Evolutionary conservation across 2,888 invertebrate species (phyloP).

Genomic region (Agriopis aurantiaria): DNA sequence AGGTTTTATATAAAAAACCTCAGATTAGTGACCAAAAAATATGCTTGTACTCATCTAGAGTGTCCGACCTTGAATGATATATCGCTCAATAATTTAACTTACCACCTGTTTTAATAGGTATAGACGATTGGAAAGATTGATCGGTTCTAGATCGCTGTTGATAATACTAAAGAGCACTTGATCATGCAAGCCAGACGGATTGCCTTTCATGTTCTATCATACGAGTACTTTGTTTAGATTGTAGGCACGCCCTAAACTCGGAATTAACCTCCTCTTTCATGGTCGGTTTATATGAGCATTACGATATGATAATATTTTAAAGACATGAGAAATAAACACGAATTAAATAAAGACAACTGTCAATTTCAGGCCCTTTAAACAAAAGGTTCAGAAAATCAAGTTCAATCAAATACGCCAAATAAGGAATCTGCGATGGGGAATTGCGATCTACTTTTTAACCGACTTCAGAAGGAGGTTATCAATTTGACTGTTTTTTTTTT

Average conservation of each 20-base stretch:
- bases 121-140: conserved; percentile 25
- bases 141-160: conserved; percentile 23
- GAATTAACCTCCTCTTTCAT: not conserved
- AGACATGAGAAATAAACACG: too few species aligned
- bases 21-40: not conserved
- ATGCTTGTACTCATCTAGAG: conserved; percentile 23
- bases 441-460: too few species aligned
- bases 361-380: too few species aligned
- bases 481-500: too few species aligned
- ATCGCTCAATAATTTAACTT: conserved; percentile 17
- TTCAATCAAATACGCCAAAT: too few species aligned
- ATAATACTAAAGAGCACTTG: conserved; percentile 26
- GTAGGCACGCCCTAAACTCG: not conserved
- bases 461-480: too few species aligned
- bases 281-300: not conserved
- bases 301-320: too few species aligned
- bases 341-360: too few species aligned
- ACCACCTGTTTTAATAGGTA: conserved; percentile 29
- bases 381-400: too few species aligned
- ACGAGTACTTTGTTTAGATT: not conserved
- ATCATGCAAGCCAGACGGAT: conserved; percentile 10
- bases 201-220: conserved; percentile 6
- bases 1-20: conserved; percentile 24
- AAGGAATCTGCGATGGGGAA: too few species aligned
- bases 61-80: conserved; percentile 31